A percentile compares a stretch with the other conserved stretches of the same genome.
phyloP scores from a whole-genome alignment of 2,113 vertebrate species.

The Chlorodrepanis virens region DNA sequence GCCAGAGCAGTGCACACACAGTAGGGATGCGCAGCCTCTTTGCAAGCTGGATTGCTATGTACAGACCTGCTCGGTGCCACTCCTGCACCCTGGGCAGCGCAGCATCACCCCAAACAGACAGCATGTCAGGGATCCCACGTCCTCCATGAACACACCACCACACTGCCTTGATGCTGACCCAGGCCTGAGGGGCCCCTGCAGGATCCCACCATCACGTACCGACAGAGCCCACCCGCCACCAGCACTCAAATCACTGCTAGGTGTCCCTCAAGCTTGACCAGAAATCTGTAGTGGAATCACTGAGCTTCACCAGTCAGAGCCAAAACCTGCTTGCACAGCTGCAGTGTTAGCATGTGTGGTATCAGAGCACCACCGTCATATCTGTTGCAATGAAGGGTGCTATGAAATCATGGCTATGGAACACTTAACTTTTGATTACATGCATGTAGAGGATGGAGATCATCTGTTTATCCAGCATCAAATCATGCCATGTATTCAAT shows the following conservation, averaged over 20 bases:
- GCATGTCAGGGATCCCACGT: fast-evolving
- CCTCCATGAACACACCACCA: background rate
- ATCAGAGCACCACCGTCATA: background rate
- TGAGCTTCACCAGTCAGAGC: background rate
- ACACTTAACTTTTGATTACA: background rate
- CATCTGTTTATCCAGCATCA: background rate
- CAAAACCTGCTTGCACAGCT: background rate
- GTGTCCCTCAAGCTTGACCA: background rate
- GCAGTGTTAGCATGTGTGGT: background rate
- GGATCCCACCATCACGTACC: background rate
- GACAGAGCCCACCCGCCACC: background rate
- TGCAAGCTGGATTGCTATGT: background rate
- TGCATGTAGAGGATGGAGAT: background rate
- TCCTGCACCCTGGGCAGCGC: background rate
- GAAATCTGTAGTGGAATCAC: background rate
- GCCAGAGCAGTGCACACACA: conserved; percentile 37
- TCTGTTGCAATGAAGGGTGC: background rate
- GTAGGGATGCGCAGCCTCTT: background rate
- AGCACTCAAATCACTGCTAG: background rate
- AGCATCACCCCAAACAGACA: background rate
- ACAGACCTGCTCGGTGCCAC: background rate
- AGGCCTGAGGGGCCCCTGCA: background rate
- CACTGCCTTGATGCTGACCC: background rate
- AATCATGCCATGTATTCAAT: background rate
- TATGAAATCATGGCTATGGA: background rate